Conservation (phyloP, 2,113 vertebrate species). For the Synchiropus splendidus region DNA sequence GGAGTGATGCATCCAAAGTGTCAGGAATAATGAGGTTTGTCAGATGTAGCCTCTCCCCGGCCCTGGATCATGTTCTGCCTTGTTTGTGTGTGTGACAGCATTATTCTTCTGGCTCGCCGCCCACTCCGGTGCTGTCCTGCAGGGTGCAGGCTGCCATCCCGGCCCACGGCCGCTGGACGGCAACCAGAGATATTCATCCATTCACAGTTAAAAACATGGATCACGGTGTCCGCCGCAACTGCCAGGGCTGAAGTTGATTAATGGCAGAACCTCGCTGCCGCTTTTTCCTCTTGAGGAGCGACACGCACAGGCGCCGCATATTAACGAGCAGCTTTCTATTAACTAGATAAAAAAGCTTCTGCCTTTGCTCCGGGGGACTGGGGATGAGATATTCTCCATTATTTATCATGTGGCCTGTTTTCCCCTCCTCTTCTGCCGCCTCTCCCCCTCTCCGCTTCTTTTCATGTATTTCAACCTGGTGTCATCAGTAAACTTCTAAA, state of each 20-base stretch:
- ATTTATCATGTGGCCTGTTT: conserved; percentile 88
- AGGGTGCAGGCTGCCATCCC: conserved; percentile 63
- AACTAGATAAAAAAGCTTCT: conserved; percentile 94
- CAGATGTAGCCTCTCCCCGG: conserved; percentile 98
- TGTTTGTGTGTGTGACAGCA: conserved; percentile 99
- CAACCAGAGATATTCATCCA: conserved; percentile 99
- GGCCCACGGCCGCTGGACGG: conserved; percentile 72
- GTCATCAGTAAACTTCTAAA: conserved; percentile 82
- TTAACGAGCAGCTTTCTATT: conserved; percentile 99
- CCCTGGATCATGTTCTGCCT: conserved; percentile 95
- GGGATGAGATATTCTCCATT: conserved; percentile 92
- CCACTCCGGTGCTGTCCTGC: conserved; percentile 82
- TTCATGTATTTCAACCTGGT: conserved; percentile 78
- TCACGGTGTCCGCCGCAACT: conserved; percentile 97
- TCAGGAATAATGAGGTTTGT: conserved; percentile 99
- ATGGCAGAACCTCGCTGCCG: conserved; percentile 95
- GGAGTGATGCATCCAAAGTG: conserved; percentile 98
- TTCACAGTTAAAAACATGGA: conserved; percentile 99
- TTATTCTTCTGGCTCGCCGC: conserved; percentile 99
- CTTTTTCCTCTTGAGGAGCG: conserved; percentile 93
- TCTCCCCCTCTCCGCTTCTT: conserved; percentile 33
- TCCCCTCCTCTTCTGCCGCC: conserved; percentile 45
- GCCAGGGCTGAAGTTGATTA: conserved; percentile 99
- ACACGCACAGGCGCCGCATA: conserved; percentile 93
- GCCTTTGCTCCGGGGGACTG: conserved; percentile 95